Evolutionary conservation across 2,888 invertebrate genomes (phyloP).

Genomic region (Meganola albula): DNA sequence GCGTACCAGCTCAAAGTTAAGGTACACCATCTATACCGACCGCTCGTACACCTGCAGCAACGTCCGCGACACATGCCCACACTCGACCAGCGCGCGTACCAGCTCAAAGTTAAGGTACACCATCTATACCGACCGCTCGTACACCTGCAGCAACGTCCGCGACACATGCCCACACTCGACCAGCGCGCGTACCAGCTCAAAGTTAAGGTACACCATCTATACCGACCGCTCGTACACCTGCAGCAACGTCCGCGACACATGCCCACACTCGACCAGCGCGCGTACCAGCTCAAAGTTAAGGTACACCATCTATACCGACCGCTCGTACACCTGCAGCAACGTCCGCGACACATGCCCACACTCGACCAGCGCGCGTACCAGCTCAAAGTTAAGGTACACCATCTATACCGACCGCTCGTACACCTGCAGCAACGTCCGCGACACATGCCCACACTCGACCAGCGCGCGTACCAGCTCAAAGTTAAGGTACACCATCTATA

Average conservation of each 20-base stretch:
- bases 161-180: conserved; percentile 73
- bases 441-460: conserved; percentile 78
- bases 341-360: conserved; percentile 57
- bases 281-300: conserved; percentile 80
- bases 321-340: conserved; percentile 22
- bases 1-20: conserved; percentile 80
- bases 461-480: conserved; percentile 81
- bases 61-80: conserved; percentile 58
- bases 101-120: conserved; percentile 76
- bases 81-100: conserved; percentile 81
- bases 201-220: too few relatives aligned
- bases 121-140: too few relatives aligned
- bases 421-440: conserved; percentile 30
- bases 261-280: conserved; percentile 80
- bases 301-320: too few relatives aligned
- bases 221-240: conserved; percentile 19
- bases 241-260: conserved; percentile 42
- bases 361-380: conserved; percentile 82
- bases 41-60: conserved; percentile 24
- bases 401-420: conserved; percentile 18
- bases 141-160: conserved; percentile 29
- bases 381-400: conserved; percentile 75
- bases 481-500: too few relatives aligned
- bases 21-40: too few relatives aligned
- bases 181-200: conserved; percentile 81